Evolutionary conservation across 2,797 vertebrate species (phyloP).

Genomic region (Pantherophis alleghaniensis): DNA sequence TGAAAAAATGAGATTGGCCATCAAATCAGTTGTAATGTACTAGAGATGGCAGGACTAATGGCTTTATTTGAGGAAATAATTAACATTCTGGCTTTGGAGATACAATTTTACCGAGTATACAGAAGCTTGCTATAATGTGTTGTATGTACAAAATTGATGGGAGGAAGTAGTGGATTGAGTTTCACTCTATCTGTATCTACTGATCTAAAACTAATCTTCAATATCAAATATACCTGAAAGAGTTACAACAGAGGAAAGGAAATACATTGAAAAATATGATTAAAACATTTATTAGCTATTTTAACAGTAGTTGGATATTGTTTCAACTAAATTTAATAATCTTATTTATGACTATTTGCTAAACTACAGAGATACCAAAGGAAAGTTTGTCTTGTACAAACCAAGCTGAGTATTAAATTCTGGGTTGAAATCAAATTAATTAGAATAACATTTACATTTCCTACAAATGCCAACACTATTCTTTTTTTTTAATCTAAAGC

Average conservation of each 20-base stretch:
- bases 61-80: neutral
- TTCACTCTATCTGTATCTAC: neutral
- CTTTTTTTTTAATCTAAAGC: neutral
- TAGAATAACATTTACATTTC: conserved; percentile 12
- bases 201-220: neutral
- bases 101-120: neutral
- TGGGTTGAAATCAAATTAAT: conserved; percentile 9
- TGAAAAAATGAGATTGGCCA: neutral
- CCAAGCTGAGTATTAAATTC: neutral
- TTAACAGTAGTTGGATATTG: neutral
- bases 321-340: neutral
- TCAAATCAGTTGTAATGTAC: neutral
- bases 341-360: neutral
- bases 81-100: neutral
- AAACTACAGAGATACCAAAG: neutral
- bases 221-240: neutral
- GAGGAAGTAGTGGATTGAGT: neutral
- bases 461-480: neutral
- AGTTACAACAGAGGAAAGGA: neutral
- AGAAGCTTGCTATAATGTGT: neutral
- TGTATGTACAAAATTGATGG: neutral
- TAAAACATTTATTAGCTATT: neutral
- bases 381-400: neutral
- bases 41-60: neutral
- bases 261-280: neutral